A percentile compares a stretch with the other conserved stretches of the same genome.
Conservation (phyloP, 2,888 invertebrate genomes). For the Folsomia candida region DNA sequence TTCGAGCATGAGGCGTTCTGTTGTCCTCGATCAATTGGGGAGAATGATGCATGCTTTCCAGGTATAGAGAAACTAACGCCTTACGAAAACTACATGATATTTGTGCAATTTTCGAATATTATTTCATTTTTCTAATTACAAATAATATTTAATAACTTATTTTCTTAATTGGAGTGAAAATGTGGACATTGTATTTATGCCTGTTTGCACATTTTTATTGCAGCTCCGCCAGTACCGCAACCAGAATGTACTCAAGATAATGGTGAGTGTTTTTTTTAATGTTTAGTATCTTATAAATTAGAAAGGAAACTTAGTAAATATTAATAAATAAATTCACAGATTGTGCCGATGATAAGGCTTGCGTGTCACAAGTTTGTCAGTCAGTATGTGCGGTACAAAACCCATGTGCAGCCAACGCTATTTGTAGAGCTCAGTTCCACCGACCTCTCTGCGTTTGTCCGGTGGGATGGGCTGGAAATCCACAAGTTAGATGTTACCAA, state of each 20-base stretch:
- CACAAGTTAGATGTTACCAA: conserved; percentile 78
- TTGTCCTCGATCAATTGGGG: conserved; percentile 52
- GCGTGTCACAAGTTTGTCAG: conserved; percentile 74
- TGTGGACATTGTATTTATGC: no score
- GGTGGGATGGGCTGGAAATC: conserved; percentile 82
- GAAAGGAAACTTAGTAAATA: conserved; percentile 54
- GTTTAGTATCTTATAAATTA: background rate
- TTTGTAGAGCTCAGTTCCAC: conserved; percentile 73
- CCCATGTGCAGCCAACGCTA: conserved; percentile 77
- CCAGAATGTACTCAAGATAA: conserved; percentile 53
- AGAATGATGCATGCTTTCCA: conserved; percentile 49
- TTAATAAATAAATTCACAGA: conserved; percentile 68
- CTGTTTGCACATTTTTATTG: no score
- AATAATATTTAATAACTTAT: no score
- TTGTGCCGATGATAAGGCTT: conserved; percentile 74
- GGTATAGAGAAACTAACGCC: conserved; percentile 35
- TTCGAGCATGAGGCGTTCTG: conserved; percentile 52
- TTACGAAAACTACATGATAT: background rate
- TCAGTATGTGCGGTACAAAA: conserved; percentile 75
- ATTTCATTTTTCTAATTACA: background rate
- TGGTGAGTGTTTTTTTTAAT: background rate
- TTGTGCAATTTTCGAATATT: background rate
- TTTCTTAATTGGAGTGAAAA: no score
- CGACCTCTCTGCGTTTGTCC: conserved; percentile 81
- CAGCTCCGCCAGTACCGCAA: conserved; percentile 46